Evolutionary conservation across 2,888 invertebrate species (phyloP), one percentile per base, ranked within the genome.

Genomic region (Aphidoletes aphidimyza): DNA sequence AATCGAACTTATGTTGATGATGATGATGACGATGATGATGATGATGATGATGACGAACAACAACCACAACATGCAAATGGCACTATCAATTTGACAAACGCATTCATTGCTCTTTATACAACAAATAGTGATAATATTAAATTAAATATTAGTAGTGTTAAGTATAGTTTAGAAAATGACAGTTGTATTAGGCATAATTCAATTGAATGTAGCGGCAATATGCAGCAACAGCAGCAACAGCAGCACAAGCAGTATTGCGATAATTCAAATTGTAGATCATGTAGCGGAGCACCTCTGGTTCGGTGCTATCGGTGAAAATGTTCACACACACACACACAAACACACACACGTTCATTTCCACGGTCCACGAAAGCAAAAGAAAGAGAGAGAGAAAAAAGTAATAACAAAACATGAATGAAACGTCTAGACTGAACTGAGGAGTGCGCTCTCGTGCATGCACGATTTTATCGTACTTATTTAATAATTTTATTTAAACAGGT

Each of bases 401-500:
- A 47, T 17, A 17, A 47, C 9, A 17, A 5, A 47, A 47, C 9
- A 5, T 11, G 2, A 47, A 9, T 17, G 2, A 47, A 47, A 47
- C 47, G 17, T 17, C 9, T 2, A 47, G 17, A 47, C 9, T 2
- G 17, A 17, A 54, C 3, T 22, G 22, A 2, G 17, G 69, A 5
- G 11, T 17, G n/a, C n/a, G 3, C 34, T 9, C 30, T 69, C 26
- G 14, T 30, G n/a, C n/a, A 30, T 69, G 34, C 69, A 26, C 69
- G 69, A 69, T 69, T 69, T 69, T 69, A 69, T 69, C 26, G 69
- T 69, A 69, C 69, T 69, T 69, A 69, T 69, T 69, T 69, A 69
- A 69, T 69, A 19, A 69, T 30, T 19, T 69, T 30, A 69, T 54
- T 54, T 54, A 54, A 54, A 26, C 42, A 42, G 42, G n/a, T n/a